These are phyloP conservation scores for Cephus rjabovi DNA, from an alignment of 2,888 invertebrate species.

Conservation along the genomic window DNA sequence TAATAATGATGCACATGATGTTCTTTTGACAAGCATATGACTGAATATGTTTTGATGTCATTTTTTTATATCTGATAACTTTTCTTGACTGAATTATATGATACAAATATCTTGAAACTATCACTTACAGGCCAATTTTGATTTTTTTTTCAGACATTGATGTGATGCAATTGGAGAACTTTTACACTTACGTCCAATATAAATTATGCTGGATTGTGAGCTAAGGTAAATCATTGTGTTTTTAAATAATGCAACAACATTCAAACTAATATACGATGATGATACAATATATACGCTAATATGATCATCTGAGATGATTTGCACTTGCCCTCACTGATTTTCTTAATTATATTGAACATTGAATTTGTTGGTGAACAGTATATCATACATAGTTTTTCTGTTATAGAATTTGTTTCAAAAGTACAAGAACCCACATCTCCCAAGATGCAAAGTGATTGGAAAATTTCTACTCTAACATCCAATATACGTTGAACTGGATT, in stretches of 20 bases:
- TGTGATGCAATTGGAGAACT: background rate
- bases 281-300: slow-evolving; percentile 56
- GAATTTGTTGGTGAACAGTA: slow-evolving; percentile 4
- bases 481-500: background rate
- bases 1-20: slow-evolving; percentile 40
- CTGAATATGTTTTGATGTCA: slow-evolving; percentile 40
- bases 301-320: slow-evolving; percentile 48
- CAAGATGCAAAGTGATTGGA: background rate
- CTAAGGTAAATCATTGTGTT: slow-evolving; percentile 1
- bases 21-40: slow-evolving; percentile 58
- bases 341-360: background rate
- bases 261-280: slow-evolving; percentile 27
- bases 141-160: slow-evolving; percentile 1
- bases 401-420: slow-evolving; percentile 12
- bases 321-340: slow-evolving; percentile 60
- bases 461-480: background rate
- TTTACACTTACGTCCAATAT: background rate
- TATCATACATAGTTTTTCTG: slow-evolving; percentile 7
- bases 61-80: slow-evolving; percentile 32
- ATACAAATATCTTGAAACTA: background rate
- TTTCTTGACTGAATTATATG: slow-evolving; percentile 2
- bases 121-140: background rate
- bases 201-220: background rate
- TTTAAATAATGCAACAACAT: background rate
- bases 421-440: background rate